Evolutionary conservation across 2,888 invertebrate species (phyloP).

Genomic region (Epistrophella euchroma): DNA sequence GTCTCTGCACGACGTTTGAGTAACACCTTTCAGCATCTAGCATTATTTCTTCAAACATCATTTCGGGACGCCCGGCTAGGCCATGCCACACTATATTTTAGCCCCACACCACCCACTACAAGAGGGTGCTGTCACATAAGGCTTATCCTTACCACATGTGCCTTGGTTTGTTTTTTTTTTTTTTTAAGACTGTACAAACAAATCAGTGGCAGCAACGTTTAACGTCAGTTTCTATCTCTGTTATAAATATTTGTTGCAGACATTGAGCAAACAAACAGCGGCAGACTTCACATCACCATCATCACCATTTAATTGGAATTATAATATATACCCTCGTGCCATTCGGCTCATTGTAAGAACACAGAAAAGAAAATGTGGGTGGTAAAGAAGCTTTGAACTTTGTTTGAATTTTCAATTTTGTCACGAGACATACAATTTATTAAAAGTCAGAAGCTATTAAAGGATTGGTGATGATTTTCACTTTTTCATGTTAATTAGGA

Average conservation of each 20-base stretch:
- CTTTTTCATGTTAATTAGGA: conserved; percentile 61
- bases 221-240: conserved; percentile 8
- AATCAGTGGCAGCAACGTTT: conserved; percentile 29
- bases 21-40: background rate
- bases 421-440: conserved; percentile 1
- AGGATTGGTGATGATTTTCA: conserved; percentile 32
- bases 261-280: conserved; percentile 50
- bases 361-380: background rate
- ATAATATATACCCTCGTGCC: conserved; percentile 22
- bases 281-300: conserved; percentile 35
- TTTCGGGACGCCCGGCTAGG: conserved; percentile 21
- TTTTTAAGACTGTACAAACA: conserved; percentile 24
- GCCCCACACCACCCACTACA: background rate
- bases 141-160: conserved; percentile 1
- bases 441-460: conserved; percentile 5
- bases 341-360: background rate
- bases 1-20: background rate
- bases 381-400: conserved; percentile 34
- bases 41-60: background rate
- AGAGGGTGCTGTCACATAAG: conserved; percentile 18
- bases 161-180: background rate
- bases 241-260: conserved; percentile 32
- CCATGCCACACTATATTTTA: background rate
- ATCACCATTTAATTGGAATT: conserved; percentile 63
- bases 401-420: conserved; percentile 52